Evolutionary conservation across 2,888 invertebrate species (phyloP), one percentile per base, ranked within the genome.

Genomic region (Sarcophaga rosellei): DNA sequence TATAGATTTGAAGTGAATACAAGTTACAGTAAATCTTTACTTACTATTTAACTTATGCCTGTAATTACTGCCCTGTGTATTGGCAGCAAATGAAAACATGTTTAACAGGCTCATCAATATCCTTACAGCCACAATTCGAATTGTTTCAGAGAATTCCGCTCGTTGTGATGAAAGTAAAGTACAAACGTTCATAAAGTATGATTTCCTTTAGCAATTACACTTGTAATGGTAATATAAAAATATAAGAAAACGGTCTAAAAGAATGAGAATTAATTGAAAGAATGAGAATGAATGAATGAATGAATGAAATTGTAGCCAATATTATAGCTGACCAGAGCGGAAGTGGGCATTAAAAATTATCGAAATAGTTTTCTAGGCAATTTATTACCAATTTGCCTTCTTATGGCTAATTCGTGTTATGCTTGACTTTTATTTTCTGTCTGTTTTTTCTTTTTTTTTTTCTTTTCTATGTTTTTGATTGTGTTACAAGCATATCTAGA

Each of bases 361-460:
- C 53, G 68, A 81, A 81, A 59, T 65, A 65, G 72, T 79, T 80
- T 81, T 87, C 53, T 81, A 65, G 68, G 73, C 88, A 87, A 91
- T 91, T 91, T 90, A 91, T 90, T 88, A 66, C 88, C 86, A 81
- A 89, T 90, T 90, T 91, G 73, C 89, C 89, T 89, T 89, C 88
- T 91, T 90, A 91, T 90, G 90, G 91, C 91, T 91, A 91, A 91
- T 91, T 91, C 90, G 89, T 77, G 81, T 76, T 82, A 76, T 69
- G 68, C 63, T 73, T 82, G 72, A 79, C 72, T 86, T 80, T 76
- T 53, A 47, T 62, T 65, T 23, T 61, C n/a, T 0, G 1, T 35
- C 35, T 8, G 1, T 35, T 35, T 25, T 35, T 35, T 35, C 6
- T 6, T 35, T 35, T 35, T 2, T 35, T 35, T 25, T 35, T 35